Evolutionary conservation across 2,113 vertebrate species (phyloP), one percentile per base, ranked within the genome.

Genomic region (Empidonax traillii): DNA sequence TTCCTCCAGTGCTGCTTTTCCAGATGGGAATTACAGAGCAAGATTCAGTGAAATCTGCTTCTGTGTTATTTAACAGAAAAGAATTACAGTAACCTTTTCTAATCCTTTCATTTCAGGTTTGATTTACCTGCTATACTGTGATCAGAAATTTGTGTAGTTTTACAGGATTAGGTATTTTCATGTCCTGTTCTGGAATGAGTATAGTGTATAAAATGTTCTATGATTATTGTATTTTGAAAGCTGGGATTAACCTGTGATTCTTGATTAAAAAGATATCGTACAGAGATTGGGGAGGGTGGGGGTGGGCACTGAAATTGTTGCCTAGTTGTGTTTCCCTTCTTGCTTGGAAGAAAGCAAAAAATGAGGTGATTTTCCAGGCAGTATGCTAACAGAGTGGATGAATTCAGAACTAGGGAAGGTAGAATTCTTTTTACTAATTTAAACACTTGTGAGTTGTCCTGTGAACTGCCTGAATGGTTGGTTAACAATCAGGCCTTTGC

Each of bases 1-100:
- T 96, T 97, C 93, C 65, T 85, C 66, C 66, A 95, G 93, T 62
- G 95, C 85, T 93, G 92, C 78, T 97, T 96, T 97, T 98, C 96
- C 98, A 98, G 98, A 98, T 98, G 98, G 97, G 98, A 98, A 97
- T 98, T 98, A 97, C 65, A 93, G 75, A 91, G 94, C 59, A 97
- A 97, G 98, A 97, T 98, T 98, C 97, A 96, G 97, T 97, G 98
- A 99, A 99, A 99, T 99, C 99, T 99, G 99, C 98, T 99, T 98
- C 98, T 98, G 96, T 97, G 97, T 99, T 98, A 98, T 98, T 99
- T 97, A 98, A 97, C 77, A 98, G 98, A 97, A 98, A 95, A 85
- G 63, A 96, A 97, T 96, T 97, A 96, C 24, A 94, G 67, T 97
- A 98, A 98, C 97, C 93, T 98, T 85, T 96, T 97, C 79, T 99